A percentile compares a stretch with the other conserved stretches of the same genome.
Evolutionary conservation across 2,888 invertebrate species (phyloP).

Genomic region (Mythimna impura): DNA sequence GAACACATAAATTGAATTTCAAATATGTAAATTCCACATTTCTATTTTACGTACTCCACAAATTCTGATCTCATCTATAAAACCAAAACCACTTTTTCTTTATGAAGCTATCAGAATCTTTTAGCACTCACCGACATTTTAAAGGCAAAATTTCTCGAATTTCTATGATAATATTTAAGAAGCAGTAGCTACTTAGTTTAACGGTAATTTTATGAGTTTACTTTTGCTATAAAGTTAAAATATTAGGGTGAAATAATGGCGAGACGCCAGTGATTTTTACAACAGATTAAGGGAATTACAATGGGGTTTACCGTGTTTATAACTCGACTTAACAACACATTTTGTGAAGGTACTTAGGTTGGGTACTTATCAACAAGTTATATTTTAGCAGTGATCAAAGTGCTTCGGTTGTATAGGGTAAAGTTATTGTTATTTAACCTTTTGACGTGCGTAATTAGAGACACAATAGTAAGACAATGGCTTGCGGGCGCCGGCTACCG

Average conservation of each 20-base stretch:
- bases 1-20: neutral
- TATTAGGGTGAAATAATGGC: constrained; percentile 35
- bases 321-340: constrained; percentile 19
- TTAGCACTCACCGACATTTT: constrained; percentile 17
- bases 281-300: constrained; percentile 22
- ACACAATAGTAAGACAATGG: too few species aligned
- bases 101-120: constrained; percentile 39
- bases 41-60: constrained; percentile 1
- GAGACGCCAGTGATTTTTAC: constrained; percentile 38
- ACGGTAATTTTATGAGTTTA: constrained; percentile 48
- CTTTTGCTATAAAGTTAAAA: constrained; percentile 54
- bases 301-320: constrained; percentile 25
- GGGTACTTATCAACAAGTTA: neutral
- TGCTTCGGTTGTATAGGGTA: too few species aligned
- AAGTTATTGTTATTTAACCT: too few species aligned
- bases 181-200: constrained; percentile 8
- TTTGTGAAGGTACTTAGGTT: constrained; percentile 11
- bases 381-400: too few species aligned
- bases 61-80: constrained; percentile 24
- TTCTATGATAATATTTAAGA: constrained; percentile 30
- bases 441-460: too few species aligned
- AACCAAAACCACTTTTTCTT: constrained; percentile 12
- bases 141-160: constrained; percentile 19
- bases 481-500: too few species aligned
- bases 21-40: constrained; percentile 12